Percentiles rank a stretch among this genome's conserved stretches.
Evolutionary conservation across 2,888 invertebrate species (phyloP).

Genomic region (Drosophila kanekoi): DNA sequence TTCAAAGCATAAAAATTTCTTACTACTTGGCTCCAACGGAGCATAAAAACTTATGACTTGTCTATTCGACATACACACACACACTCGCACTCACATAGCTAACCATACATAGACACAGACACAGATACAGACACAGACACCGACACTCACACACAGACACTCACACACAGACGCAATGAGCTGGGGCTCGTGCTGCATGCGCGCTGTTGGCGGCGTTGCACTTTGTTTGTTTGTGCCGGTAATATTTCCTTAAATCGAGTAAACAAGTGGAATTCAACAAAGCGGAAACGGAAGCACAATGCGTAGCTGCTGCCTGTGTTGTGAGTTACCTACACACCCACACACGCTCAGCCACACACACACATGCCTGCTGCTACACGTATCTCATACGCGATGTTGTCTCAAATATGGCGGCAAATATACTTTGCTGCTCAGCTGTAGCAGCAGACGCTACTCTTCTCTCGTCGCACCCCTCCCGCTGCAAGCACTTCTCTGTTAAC

Average conservation of each 20-base stretch:
- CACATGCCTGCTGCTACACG: slow-evolving; percentile 18
- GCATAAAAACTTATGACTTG: slow-evolving; percentile 80
- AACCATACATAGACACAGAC: slow-evolving; percentile 9
- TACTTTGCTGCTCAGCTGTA: slow-evolving; percentile 67
- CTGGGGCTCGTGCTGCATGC: slow-evolving; percentile 43
- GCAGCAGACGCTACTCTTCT: slow-evolving; percentile 42
- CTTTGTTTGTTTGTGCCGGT: slow-evolving; percentile 82
- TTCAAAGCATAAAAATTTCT: slow-evolving; percentile 78
- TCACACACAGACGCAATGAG: slow-evolving; percentile 20
- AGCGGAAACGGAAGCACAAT: slow-evolving; percentile 82
- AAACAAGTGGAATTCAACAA: slow-evolving; percentile 82
- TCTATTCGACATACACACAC: slow-evolving; percentile 64
- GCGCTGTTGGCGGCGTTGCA: slow-evolving; percentile 60
- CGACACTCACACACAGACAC: neutral
- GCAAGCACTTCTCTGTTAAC: slow-evolving; percentile 11
- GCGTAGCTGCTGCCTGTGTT: slow-evolving; percentile 62
- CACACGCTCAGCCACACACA: slow-evolving; percentile 22
- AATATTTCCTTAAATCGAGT: slow-evolving; percentile 82
- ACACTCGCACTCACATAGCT: neutral
- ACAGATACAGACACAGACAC: slow-evolving; percentile 23
- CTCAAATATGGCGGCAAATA: slow-evolving; percentile 81
- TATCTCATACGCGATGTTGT: slow-evolving; percentile 74
- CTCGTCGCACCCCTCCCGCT: neutral
- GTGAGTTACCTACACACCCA: slow-evolving; percentile 53
- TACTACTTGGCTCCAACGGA: slow-evolving; percentile 75